Base-by-base conservation (phyloP, 37 sponge, comb jelly and placozoan genomes). In the Tethya wilhelma region DNA sequence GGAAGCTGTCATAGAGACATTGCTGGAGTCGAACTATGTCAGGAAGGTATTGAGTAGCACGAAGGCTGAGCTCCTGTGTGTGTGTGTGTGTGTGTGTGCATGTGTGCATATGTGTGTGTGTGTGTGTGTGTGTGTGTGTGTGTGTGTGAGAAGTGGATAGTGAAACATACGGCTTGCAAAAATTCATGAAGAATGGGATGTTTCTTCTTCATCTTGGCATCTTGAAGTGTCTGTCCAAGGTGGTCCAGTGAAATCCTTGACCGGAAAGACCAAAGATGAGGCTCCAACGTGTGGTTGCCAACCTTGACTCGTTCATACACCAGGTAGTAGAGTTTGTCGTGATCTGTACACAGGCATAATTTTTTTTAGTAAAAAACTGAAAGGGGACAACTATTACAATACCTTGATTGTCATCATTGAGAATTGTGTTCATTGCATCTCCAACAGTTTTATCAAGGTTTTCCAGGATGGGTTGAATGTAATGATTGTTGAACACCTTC, bases 31-130 rank as follows among this genome's bases (percentile, higher is more conserved):
- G 56, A 1, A 83, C 71, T 29, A 93, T 86, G 62, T 81, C 74
- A 34, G 94, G 94, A 59, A 93, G 79, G 43, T 89, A 89, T 70
- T 90, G 94, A 56, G 89, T 84, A 31, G 80, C 86, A 41, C 87
- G 41, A 19, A 93, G 56, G 25, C 44, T 60, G 17, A 74, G 69
- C 64, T 93, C 94, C 90, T 93, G 42, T 30, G 55, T 44, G 63
- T 26, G 29, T 60, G 53, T 49, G 53, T 49, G 53, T n/a, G n/a
- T n/a, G n/a, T n/a, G n/a, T n/a, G n/a, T n/a, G 17, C 17, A 49
- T 17, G 9, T 49, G 17, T 49, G n/a, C n/a, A n/a, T n/a, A n/a
- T n/a, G n/a, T n/a, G n/a, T n/a, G n/a, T 93, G 42, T 30, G 55
- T 44, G 63, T 26, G 29, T 60, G 53, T 49, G 53, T 49, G 53